Evolutionary conservation across 2,888 invertebrate species (phyloP).

Genomic region (Cryptocheilus praepositus): DNA sequence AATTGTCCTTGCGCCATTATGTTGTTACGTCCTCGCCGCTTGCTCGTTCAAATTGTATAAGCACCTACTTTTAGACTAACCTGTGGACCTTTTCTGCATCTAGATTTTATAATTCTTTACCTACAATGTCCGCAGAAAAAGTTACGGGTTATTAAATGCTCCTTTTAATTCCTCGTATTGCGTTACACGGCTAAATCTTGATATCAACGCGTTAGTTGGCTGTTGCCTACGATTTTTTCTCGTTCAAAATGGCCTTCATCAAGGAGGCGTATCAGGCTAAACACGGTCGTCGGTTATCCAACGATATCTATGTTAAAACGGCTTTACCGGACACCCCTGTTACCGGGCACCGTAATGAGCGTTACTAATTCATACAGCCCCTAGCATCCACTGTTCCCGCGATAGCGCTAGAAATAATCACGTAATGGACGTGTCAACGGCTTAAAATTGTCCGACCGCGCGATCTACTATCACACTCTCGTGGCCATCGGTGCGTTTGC

Average conservation of each 20-base stretch:
- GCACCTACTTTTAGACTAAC: no score
- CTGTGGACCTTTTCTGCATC: no score
- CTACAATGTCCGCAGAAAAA: conserved; percentile 39
- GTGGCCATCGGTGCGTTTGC: conserved; percentile 22
- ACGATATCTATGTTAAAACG: conserved; percentile 16
- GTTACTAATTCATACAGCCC: conserved; percentile 57
- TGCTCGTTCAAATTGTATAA: no score
- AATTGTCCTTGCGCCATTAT: no score
- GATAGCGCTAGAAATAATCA: conserved; percentile 44
- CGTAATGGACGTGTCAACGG: conserved; percentile 48
- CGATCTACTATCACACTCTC: conserved; percentile 39
- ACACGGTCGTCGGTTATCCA: not conserved
- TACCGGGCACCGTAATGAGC: conserved; percentile 20
- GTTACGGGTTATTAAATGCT: conserved; percentile 21
- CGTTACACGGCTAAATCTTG: no score
- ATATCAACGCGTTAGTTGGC: not conserved
- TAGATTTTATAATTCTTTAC: conserved; percentile 22
- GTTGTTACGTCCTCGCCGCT: no score
- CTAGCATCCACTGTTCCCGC: conserved; percentile 30
- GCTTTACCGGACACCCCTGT: conserved; percentile 9
- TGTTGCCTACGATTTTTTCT: conserved; percentile 2
- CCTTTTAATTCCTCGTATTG: no score
- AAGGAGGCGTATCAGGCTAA: not conserved
- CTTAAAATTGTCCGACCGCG: conserved; percentile 41
- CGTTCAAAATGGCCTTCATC: not conserved